Evolutionary conservation across 2,797 vertebrate genomes (phyloP), one percentile per base, ranked within the genome.

Genomic region (Myripristis murdjan): DNA sequence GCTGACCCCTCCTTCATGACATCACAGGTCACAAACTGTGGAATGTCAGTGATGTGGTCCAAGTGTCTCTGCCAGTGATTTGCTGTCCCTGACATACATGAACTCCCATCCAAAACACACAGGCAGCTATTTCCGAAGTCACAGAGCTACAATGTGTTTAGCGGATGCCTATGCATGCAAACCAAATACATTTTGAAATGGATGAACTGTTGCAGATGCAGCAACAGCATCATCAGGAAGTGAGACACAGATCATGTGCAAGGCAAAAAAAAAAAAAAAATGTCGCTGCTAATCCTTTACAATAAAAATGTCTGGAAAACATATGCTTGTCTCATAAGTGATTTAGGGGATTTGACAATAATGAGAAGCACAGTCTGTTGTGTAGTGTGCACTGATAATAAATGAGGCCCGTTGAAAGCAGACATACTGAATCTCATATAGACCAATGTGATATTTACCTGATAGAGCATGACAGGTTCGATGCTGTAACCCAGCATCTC

Each of bases 381-480:
- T 47, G 39, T 16, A 1, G 51, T 43, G 3, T 37, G 55, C 6
- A 20, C 6, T 26, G 6, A 37, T 11, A 51, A 22, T 49, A 23
- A 26, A 64, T n/a, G 26, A 7, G 15, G 28, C 37, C 10, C 10
- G 6, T 24, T 39, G 51, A 15, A 64, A 49, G 3, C 4, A 31
- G 37, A 26, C 2, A 35, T 31, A 5, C 31, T 31, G 8, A 71
- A 37, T 12, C 8, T 20, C 28, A 43, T 6, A 6, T 5, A n/a
- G n/a, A n/a, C n/a, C n/a, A 12, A 44, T 4, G 62, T 28, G 33
- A 61, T 6, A 22, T 69, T 76, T 95, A 99, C 98, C 96, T 99
- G 97, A 86, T 99, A 99, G 3, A 99, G 94, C 97, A 99, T 98
- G 79, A 99, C 88, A 2, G 97, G 95, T 78, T 99, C 98, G 26